A percentile compares a stretch with the other conserved stretches of the same genome.
Evolutionary conservation across 64 coral and sea anemone species (phyloP).

Genomic region (Actinia tenebrosa): DNA sequence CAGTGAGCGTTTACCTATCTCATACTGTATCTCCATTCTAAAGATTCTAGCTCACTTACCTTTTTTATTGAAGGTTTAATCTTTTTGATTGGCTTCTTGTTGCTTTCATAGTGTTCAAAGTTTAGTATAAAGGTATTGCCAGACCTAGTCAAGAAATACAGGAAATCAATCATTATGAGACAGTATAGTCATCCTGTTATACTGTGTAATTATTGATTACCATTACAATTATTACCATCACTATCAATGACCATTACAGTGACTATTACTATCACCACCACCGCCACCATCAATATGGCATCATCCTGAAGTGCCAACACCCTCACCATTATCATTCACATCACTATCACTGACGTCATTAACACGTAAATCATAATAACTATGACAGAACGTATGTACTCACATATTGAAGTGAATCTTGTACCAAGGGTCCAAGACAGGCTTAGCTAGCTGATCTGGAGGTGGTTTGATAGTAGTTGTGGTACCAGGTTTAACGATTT

Average conservation of each 20-base stretch:
- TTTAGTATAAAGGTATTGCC: conserved; percentile 2
- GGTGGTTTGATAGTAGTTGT: neutral
- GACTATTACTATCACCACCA: neutral
- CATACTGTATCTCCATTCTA: no score
- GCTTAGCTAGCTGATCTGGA: neutral
- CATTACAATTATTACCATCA: no score
- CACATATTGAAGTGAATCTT: conserved; percentile 19
- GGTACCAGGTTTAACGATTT: neutral
- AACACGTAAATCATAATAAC: neutral
- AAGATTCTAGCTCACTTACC: neutral
- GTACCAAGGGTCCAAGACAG: neutral
- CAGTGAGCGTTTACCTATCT: no score
- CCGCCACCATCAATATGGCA: neutral
- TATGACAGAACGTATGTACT: neutral
- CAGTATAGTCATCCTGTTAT: no score
- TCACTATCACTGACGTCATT: neutral
- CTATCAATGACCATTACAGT: neutral
- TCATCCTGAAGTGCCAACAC: neutral
- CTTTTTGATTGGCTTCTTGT: neutral
- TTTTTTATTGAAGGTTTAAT: neutral
- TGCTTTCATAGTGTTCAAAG: conserved; percentile 9
- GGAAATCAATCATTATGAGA: neutral
- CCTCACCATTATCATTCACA: neutral
- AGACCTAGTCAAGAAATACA: neutral
- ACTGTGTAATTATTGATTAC: no score